These are phyloP conservation scores for Pagrus major DNA, from an alignment of 2,113 vertebrate species.

Conservation along the genomic window DNA sequence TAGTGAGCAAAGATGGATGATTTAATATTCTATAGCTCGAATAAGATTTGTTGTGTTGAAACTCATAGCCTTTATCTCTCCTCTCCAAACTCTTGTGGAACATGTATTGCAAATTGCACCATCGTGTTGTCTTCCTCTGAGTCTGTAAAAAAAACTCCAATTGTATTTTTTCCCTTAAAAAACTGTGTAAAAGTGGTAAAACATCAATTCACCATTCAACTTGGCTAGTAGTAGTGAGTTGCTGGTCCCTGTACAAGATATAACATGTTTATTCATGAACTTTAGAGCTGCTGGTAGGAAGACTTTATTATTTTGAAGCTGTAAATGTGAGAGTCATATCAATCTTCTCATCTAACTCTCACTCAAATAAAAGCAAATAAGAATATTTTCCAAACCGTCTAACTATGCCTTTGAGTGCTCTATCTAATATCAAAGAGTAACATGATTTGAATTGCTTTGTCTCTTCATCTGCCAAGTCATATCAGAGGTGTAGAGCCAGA, in stretches of 20 bases:
- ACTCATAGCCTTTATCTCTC: no score
- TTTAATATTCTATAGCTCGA: no score
- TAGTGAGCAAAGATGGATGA: no score
- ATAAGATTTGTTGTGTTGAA: no score
- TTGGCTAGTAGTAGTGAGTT: background rate
- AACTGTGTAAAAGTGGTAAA: background rate
- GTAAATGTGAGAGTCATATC: background rate
- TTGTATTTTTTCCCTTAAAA: background rate
- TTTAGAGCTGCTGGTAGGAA: no score
- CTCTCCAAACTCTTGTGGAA: no score
- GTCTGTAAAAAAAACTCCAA: no score
- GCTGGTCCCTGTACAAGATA: background rate
- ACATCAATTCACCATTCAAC: background rate
- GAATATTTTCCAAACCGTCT: background rate
- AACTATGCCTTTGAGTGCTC: background rate
- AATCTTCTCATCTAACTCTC: background rate
- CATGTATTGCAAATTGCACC: no score
- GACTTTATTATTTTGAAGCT: no score
- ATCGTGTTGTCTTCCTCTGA: no score
- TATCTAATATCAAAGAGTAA: conserved; percentile 11
- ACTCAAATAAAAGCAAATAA: background rate
- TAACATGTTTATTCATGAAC: no score
- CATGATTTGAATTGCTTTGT: background rate
- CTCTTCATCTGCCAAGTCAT: conserved; percentile 18
- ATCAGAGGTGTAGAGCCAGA: conserved; percentile 13